Evolutionary conservation across 2,888 invertebrate genomes (phyloP).

Genomic region (Odontothrips loti): DNA sequence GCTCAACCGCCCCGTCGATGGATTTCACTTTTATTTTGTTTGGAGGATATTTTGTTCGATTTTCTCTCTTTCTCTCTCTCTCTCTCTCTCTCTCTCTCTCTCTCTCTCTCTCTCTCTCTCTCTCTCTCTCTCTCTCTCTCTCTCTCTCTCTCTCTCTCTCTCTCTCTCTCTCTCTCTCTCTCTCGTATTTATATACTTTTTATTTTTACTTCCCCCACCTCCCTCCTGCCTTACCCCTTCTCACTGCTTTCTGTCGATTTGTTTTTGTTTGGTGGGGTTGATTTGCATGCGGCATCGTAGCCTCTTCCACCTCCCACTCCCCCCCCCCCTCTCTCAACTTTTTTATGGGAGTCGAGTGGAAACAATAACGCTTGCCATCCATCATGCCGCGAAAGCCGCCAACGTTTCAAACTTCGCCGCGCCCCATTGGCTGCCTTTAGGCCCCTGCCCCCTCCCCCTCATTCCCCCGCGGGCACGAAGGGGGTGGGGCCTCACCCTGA

Average conservation of each 20-base stretch:
- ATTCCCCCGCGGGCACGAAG: neutral
- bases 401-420: conserved; percentile 9
- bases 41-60: no score
- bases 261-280: conserved; percentile 11
- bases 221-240: neutral
- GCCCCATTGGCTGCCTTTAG: conserved; percentile 3
- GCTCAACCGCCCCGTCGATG: neutral
- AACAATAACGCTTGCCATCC: conserved; percentile 16
- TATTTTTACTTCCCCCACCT: neutral
- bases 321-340: neutral
- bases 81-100: neutral
- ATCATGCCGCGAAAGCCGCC: neutral
- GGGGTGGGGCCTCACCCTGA: neutral
- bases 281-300: conserved; percentile 19
- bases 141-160: neutral
- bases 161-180: neutral
- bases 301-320: neutral
- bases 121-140: conserved; percentile 1
- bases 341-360: conserved; percentile 13
- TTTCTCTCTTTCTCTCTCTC: neutral
- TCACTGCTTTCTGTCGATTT: conserved; percentile 1
- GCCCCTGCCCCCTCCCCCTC: neutral
- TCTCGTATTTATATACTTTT: neutral
- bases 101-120: neutral
- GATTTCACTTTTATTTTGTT: no score